Evolutionary conservation across 2,888 invertebrate species (phyloP).

Genomic region (Nomada ruficornis): DNA sequence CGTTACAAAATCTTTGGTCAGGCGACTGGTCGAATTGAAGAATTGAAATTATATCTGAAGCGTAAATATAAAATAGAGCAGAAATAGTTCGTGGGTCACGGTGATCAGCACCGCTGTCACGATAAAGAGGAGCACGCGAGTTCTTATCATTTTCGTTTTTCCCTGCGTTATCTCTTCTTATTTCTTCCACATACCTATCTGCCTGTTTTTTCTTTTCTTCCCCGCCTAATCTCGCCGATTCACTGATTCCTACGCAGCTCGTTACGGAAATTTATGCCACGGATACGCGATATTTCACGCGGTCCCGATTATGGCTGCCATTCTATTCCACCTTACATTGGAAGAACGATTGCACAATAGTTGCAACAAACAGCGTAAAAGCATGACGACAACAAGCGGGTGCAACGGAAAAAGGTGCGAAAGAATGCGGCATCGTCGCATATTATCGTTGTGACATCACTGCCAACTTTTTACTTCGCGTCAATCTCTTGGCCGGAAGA

Average conservation of each 20-base stretch:
- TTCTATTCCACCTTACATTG: neutral
- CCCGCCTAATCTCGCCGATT: constrained; percentile 38
- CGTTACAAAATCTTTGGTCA: constrained; percentile 6
- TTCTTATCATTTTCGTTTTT: constrained; percentile 63
- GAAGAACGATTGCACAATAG: constrained; percentile 1
- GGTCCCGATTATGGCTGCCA: neutral
- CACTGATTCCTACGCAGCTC: constrained; percentile 57
- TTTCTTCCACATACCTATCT: constrained; percentile 46
- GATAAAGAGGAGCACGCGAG: constrained; percentile 62
- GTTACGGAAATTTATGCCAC: constrained; percentile 55
- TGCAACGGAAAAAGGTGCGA: constrained; percentile 42
- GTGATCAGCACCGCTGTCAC: constrained; percentile 46
- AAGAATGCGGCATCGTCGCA: constrained; percentile 54
- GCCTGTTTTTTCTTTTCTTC: constrained; percentile 13
- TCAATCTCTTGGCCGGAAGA: constrained; percentile 30
- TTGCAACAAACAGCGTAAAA: neutral
- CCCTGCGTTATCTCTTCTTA: constrained; percentile 18
- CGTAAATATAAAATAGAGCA: constrained; percentile 45
- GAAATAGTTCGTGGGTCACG: constrained; percentile 60
- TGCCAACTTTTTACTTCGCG: constrained; percentile 14
- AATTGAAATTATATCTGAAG: constrained; percentile 33
- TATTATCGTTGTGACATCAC: constrained; percentile 63
- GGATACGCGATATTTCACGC: constrained; percentile 53
- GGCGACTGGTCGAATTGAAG: neutral
- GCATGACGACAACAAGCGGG: neutral